Conservation (phyloP, 2,113 vertebrate species). For the Atlantisia rogersi region DNA sequence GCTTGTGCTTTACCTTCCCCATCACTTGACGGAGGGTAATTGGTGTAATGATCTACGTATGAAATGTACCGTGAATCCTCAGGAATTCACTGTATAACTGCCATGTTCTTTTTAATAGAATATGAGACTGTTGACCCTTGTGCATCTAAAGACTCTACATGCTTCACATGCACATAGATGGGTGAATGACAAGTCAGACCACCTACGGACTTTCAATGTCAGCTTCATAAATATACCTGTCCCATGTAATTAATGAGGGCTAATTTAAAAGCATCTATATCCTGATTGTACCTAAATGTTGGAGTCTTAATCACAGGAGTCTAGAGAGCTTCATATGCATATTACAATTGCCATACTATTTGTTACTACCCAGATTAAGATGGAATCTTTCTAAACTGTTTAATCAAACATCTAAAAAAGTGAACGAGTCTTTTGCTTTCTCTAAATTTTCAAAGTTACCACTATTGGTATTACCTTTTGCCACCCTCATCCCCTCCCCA, state of each 20-base stretch:
- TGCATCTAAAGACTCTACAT: not conserved
- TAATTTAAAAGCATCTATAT: not conserved
- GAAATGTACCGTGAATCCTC: not conserved
- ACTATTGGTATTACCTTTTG: not conserved
- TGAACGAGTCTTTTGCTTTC: not conserved
- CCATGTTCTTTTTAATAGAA: not conserved
- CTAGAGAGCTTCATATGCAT: rapidly evolving
- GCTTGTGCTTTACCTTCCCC: not conserved
- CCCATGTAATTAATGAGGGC: not conserved
- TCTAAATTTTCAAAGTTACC: not conserved
- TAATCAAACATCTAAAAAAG: not conserved
- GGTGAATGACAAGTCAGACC: rapidly evolving
- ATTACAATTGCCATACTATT: not conserved
- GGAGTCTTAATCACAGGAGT: not conserved
- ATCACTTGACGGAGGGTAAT: not conserved
- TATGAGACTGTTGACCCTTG: not conserved
- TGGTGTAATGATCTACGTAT: not conserved
- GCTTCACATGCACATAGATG: not conserved
- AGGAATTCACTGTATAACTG: not conserved
- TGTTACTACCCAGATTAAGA: not conserved
- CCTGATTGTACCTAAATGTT: not conserved
- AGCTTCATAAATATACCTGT: not conserved
- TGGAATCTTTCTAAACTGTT: not conserved
- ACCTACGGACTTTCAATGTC: rapidly evolving
- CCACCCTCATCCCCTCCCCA: not conserved